phyloP scores from a whole-genome alignment of 2,888 invertebrate genomes.

The Diarsia brunnea region DNA sequence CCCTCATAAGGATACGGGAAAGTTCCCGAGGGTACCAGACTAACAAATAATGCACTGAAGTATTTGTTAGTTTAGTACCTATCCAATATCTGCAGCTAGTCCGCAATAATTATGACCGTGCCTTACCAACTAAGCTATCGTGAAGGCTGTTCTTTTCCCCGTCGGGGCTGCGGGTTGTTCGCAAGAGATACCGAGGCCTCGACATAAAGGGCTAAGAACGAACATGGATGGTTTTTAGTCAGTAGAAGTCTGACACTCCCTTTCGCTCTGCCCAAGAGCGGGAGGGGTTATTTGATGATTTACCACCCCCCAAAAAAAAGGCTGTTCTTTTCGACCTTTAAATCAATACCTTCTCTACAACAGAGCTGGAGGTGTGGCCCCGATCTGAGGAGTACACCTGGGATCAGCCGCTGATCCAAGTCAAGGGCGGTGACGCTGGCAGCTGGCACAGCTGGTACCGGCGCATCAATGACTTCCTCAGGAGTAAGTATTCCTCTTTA shows the following conservation, averaged over 20 bases:
- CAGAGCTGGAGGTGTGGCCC: slow-evolving; percentile 87
- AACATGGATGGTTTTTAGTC: too few relatives aligned
- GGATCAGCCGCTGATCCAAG: slow-evolving; percentile 85
- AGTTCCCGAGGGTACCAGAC: background rate
- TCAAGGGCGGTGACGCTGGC: slow-evolving; percentile 82
- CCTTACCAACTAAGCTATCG: background rate
- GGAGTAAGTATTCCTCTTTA: slow-evolving; percentile 69
- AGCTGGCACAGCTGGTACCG: slow-evolving; percentile 87
- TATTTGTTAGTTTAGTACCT: background rate
- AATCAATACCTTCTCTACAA: background rate
- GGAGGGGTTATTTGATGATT: too few relatives aligned
- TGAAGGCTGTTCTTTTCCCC: too few relatives aligned
- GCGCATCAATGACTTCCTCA: slow-evolving; percentile 84
- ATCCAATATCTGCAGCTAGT: background rate
- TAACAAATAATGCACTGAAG: background rate
- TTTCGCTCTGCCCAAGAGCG: too few relatives aligned
- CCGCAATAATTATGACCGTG: background rate
- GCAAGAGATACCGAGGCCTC: too few relatives aligned
- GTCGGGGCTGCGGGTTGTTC: too few relatives aligned
- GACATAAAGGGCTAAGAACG: too few relatives aligned
- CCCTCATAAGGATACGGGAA: background rate
- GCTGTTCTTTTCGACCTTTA: background rate
- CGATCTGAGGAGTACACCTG: slow-evolving; percentile 83
- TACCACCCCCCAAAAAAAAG: too few relatives aligned
- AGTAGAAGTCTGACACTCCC: too few relatives aligned